Evolutionary conservation across 2,888 invertebrate genomes (phyloP), one percentile per base, ranked within the genome.

Genomic region (Blera fallax): DNA sequence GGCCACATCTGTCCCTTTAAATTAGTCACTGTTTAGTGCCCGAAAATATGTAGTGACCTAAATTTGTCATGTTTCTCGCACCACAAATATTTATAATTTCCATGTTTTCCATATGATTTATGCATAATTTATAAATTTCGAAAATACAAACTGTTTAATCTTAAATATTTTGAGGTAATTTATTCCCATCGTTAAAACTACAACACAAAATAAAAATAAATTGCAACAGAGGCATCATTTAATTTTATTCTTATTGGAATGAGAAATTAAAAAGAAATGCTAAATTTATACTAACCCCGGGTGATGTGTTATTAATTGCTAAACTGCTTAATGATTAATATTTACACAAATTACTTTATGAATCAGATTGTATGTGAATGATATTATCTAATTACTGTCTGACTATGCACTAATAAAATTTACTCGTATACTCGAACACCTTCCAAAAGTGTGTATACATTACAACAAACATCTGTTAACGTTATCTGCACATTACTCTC

Each of bases 21-120:
- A 37, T 58, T n/a, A 34, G 34, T 48, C 58, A 37, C 40, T 0
- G 24, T 54, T 27, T 3, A 10, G 11, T 69, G 10, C 40, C 54
- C 27, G 27, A 52, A 64, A 64, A 32, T 64, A n/a, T n/a, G n/a
- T n/a, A 34, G 37, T 40, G 50, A 65, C 65, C 65, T 50, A 65
- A 24, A 34, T 65, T 24, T 24, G 24, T 24, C 21, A 37, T 16
- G 21, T 24, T 50, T 65, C 27, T 14, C 16, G 3, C 29, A n/a
- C 11, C 27, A 4, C 16, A 52, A 65, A 50, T 1, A 50, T 24
- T 37, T 52, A 34, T 29, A 34, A 37, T 34, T 29, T 24, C 24
- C 34, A 50, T 52, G 24, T 50, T 34, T 34, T 50, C 2, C 34
- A 14, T 8, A 21, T 65, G 14, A 52, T 65, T 50, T 52, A 50